A percentile compares a stretch with the other conserved stretches of the same genome.
phyloP scores from a whole-genome alignment of 1,140 invertebrate species.

The Anastrepha ludens region DNA sequence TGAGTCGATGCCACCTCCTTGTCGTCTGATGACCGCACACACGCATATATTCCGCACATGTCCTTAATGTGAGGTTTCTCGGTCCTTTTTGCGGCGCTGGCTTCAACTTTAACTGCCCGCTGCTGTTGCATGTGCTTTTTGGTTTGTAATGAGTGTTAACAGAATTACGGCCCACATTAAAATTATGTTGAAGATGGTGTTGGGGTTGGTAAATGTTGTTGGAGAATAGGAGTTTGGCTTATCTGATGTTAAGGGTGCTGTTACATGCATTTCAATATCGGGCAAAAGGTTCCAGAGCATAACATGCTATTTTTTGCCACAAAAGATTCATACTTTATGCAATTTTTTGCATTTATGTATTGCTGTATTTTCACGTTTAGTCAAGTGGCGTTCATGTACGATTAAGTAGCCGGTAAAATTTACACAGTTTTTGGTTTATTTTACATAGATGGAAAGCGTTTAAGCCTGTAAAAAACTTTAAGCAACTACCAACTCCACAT shows the following conservation, averaged over 20 bases:
- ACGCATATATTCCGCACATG: slow-evolving; percentile 64
- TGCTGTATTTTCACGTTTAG: slow-evolving; percentile 2
- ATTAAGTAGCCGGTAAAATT: background rate
- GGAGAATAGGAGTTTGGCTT: background rate
- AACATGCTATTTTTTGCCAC: background rate
- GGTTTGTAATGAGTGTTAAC: background rate
- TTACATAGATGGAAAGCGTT: too few relatives aligned
- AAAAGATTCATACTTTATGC: background rate
- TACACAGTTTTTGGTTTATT: background rate
- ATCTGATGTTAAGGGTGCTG: too few relatives aligned
- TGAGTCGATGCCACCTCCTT: background rate
- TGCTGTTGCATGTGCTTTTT: background rate
- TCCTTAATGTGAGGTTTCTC: slow-evolving; percentile 59
- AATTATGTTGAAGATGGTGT: background rate
- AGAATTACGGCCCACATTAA: background rate
- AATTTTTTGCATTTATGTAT: slow-evolving; percentile 22
- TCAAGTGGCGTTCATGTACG: background rate
- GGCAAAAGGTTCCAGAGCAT: background rate
- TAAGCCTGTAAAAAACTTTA: background rate
- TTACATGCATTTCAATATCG: background rate
- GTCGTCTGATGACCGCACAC: slow-evolving; percentile 63
- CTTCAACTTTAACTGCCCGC: background rate
- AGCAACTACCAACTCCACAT: background rate
- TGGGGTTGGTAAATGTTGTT: background rate
- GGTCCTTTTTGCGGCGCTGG: slow-evolving; percentile 8